Percentiles rank a stretch among this genome's conserved stretches.
phyloP scores from a whole-genome alignment of 2,113 vertebrate species.

The Edolisoma coerulescens region DNA sequence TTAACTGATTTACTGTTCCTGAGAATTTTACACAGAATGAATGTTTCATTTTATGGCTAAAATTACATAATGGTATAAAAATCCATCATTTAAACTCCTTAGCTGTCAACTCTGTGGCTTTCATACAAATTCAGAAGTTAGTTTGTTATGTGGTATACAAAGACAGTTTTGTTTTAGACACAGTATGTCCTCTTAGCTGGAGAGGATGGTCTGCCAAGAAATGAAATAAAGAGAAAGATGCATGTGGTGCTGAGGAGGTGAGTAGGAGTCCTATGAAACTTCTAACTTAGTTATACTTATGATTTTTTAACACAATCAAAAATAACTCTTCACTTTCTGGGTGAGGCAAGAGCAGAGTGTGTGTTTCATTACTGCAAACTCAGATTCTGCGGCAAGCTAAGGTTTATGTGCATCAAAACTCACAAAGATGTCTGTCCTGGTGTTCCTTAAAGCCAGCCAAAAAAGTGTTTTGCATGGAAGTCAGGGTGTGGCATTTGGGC shows the following conservation, averaged over 20 bases:
- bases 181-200: constrained; percentile 12
- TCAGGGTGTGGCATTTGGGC: not conserved
- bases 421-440: not conserved
- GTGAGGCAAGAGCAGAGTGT: not conserved
- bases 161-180: constrained; percentile 8
- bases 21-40: not conserved
- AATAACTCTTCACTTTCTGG: not conserved
- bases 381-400: not conserved
- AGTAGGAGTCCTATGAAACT: constrained; percentile 38
- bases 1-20: not conserved
- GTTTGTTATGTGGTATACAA: not conserved
- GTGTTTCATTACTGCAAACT: not conserved
- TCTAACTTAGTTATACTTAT: not conserved
- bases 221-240: constrained; percentile 6
- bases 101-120: not conserved
- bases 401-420: not conserved
- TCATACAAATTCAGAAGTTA: not conserved
- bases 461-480: not conserved
- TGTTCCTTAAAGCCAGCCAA: not conserved
- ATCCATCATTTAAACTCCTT: not conserved
- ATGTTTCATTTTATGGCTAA: not conserved
- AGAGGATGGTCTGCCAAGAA: constrained; percentile 17
- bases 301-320: not conserved
- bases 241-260: constrained; percentile 30
- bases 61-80: not conserved